A percentile compares a stretch with the other conserved stretches of the same genome.
phyloP scores from a whole-genome alignment of 2,113 vertebrate genomes.

The Atlantisia rogersi region DNA sequence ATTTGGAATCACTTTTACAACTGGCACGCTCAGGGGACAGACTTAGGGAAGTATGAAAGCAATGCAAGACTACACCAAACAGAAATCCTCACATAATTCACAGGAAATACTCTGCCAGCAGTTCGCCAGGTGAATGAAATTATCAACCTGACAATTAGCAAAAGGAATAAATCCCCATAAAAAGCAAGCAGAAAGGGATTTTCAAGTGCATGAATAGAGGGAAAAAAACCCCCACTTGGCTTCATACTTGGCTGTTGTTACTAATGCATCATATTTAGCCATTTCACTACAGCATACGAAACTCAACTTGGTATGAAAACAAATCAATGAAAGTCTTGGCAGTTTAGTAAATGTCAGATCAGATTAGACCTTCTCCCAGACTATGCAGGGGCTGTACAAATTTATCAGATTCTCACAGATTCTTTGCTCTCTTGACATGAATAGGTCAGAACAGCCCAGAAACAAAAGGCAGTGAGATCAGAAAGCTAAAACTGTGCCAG shows the following conservation, averaged over 20 bases:
- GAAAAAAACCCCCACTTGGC: background rate
- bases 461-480: background rate
- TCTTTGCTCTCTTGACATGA: conserved; percentile 31
- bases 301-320: conserved; percentile 27
- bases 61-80: conserved; percentile 35
- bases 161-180: background rate
- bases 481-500: background rate
- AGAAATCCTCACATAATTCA: background rate
- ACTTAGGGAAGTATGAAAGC: conserved; percentile 23
- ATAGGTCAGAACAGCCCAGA: conserved; percentile 18
- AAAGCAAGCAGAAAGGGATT: background rate
- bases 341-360: conserved; percentile 45
- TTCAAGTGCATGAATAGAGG: background rate
- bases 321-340: conserved; percentile 33
- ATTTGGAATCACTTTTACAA: background rate
- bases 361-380: background rate
- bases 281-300: background rate
- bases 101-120: background rate
- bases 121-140: conserved; percentile 4
- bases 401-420: conserved; percentile 3
- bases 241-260: background rate
- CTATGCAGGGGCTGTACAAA: background rate
- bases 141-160: background rate
- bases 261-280: background rate
- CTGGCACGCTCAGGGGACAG: accelerated